These are phyloP conservation scores for Bombus sibiricus DNA, from an alignment of 1,140 invertebrate species.

Conservation along the genomic window DNA sequence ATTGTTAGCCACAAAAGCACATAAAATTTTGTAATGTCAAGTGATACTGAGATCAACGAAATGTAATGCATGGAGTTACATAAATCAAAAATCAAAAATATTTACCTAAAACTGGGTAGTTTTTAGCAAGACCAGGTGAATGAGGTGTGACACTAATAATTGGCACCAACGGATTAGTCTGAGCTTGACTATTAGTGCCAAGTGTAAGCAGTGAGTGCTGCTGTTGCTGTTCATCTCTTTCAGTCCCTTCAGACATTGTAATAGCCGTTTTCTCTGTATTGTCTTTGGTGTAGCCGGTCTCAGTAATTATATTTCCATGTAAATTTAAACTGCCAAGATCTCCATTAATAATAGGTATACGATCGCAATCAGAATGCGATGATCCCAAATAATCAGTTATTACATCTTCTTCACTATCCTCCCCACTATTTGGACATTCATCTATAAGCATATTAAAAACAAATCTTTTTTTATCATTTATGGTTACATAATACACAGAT, in stretches of 20 bases:
- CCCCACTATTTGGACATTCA: constrained; percentile 85
- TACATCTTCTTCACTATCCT: constrained; percentile 87
- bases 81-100: constrained; percentile 19
- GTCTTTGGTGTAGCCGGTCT: constrained; percentile 80
- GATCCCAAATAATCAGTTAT: constrained; percentile 85
- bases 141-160: constrained; percentile 94
- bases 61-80: neutral
- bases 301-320: constrained; percentile 70
- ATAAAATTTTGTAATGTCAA: neutral
- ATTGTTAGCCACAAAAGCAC: constrained; percentile 49
- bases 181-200: constrained; percentile 73
- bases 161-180: constrained; percentile 85
- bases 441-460: constrained; percentile 75
- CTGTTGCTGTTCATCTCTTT: constrained; percentile 65
- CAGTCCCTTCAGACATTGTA: constrained; percentile 74
- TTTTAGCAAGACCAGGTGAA: constrained; percentile 86
- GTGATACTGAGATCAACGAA: neutral
- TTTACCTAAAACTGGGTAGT: constrained; percentile 85
- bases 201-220: constrained; percentile 63
- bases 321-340: constrained; percentile 73
- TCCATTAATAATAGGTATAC: constrained; percentile 72
- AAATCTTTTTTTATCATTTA: neutral
- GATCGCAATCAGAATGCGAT: constrained; percentile 73
- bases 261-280: constrained; percentile 69
- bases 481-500: neutral